phyloP scores from a whole-genome alignment of 2,797 vertebrate species.

The Lepus oiostolus region DNA sequence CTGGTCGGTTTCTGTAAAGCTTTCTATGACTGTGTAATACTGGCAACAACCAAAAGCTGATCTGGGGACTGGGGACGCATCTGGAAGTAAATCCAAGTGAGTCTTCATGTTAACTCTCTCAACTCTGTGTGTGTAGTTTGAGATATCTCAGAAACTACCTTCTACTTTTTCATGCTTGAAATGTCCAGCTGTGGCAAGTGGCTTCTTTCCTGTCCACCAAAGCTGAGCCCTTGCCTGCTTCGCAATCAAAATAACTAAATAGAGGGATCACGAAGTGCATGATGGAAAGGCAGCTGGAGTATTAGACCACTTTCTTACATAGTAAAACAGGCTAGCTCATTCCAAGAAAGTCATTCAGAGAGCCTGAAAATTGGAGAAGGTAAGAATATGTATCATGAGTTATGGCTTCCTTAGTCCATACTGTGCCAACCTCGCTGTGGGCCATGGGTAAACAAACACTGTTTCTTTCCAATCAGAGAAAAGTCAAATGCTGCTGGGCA shows the following conservation, averaged over 20 bases:
- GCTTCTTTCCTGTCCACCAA: slow-evolving; percentile 36
- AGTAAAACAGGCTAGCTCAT: not conserved
- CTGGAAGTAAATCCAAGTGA: slow-evolving; percentile 84
- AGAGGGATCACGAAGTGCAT: not conserved
- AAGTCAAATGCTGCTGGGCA: not conserved
- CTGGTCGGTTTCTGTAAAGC: slow-evolving; percentile 74
- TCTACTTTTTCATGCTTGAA: slow-evolving; percentile 49
- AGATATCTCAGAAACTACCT: slow-evolving; percentile 49
- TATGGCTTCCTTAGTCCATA: not conserved
- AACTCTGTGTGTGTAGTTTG: slow-evolving; percentile 49
- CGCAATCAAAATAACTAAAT: slow-evolving; percentile 37
- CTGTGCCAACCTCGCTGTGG: not conserved
- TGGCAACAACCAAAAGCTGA: slow-evolving; percentile 76
- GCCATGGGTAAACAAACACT: not conserved
- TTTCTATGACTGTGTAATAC: slow-evolving; percentile 77
- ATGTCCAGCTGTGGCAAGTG: not conserved
- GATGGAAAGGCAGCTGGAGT: not conserved
- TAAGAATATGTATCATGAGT: not conserved
- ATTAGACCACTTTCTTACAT: not conserved
- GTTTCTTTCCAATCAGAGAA: not conserved
- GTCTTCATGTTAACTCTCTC: slow-evolving; percentile 78
- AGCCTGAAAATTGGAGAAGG: not conserved
- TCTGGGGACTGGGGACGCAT: slow-evolving; percentile 82
- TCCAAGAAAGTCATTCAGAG: not conserved
- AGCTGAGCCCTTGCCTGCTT: not conserved